Conservation (phyloP, 2,113 vertebrate species). For the Shinisaurus crocodilurus region DNA sequence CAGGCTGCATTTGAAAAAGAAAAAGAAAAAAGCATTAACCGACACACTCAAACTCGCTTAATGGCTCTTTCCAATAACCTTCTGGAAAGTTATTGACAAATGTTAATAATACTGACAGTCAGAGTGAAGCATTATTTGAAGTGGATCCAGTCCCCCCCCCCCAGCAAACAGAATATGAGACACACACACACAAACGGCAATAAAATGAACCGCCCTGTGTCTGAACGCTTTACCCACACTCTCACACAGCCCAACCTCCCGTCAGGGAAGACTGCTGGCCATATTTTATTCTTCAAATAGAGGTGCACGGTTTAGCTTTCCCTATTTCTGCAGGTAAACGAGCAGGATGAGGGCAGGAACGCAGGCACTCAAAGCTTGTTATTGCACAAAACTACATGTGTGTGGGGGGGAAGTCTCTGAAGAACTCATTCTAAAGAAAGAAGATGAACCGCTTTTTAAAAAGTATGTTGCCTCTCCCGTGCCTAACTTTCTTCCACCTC, state of each 20-base stretch:
- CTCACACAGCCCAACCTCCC: background rate
- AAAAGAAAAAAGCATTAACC: background rate
- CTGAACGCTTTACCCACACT: background rate
- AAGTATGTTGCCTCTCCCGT: background rate
- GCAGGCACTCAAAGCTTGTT: background rate
- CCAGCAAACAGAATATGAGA: slow-evolving; percentile 18
- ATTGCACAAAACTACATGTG: background rate
- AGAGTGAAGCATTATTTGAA: background rate
- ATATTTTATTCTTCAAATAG: slow-evolving; percentile 18
- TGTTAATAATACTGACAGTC: slow-evolving; percentile 27
- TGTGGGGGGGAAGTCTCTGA: background rate
- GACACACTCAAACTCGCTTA: slow-evolving; percentile 7
- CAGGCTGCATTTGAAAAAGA: background rate
- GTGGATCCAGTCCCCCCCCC: slow-evolving; percentile 13
- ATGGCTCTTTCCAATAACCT: slow-evolving; percentile 30
- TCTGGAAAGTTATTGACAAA: slow-evolving; percentile 37
- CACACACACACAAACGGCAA: slow-evolving; percentile 38
- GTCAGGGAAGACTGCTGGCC: slow-evolving; percentile 5
- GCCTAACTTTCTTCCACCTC: background rate
- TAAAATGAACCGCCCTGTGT: slow-evolving; percentile 42
- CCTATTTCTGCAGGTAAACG: slow-evolving; percentile 18
- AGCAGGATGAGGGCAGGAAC: slow-evolving; percentile 9
- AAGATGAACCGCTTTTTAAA: background rate
- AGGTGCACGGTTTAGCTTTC: slow-evolving; percentile 11
- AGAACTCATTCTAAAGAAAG: background rate